phyloP scores from a whole-genome alignment of 2,888 invertebrate genomes.

The Archips xylosteana region DNA sequence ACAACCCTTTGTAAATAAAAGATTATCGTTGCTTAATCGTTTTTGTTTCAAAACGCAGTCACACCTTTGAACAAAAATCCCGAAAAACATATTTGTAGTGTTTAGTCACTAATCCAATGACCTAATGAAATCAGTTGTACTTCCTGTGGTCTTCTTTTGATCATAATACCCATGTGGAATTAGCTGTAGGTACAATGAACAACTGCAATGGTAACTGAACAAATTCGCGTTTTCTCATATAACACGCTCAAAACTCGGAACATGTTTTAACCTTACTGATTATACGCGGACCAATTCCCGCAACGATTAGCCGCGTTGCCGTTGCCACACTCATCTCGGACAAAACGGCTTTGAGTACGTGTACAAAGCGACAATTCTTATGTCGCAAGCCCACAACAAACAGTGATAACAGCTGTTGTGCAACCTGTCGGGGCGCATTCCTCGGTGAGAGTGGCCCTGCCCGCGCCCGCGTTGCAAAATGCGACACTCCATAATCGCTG shows the following conservation, averaged over 20 bases:
- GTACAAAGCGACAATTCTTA: conserved; percentile 48
- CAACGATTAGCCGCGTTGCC: conserved; percentile 25
- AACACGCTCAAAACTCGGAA: not conserved
- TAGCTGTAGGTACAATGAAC: too few species aligned
- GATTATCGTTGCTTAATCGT: too few species aligned
- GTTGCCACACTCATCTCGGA: conserved; percentile 37
- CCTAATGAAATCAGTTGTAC: too few species aligned
- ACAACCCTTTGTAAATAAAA: too few species aligned
- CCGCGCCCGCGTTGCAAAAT: conserved; percentile 68
- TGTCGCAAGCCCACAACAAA: conserved; percentile 52
- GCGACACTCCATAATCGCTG: conserved; percentile 60
- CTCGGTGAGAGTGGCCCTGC: conserved; percentile 73
- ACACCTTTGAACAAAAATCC: too few species aligned
- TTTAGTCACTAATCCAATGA: too few species aligned
- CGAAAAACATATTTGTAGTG: too few species aligned
- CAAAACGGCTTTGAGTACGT: conserved; percentile 52
- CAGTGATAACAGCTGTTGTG: conserved; percentile 49
- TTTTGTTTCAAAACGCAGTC: too few species aligned
- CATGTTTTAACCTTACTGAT: not conserved
- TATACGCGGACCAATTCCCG: conserved; percentile 13
- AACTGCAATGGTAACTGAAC: too few species aligned
- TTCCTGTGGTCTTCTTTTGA: too few species aligned
- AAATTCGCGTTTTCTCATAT: too few species aligned
- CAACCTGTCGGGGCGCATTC: conserved; percentile 65
- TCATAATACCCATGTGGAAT: too few species aligned